Base-by-base conservation (phyloP, 2,888 invertebrate species). In the Ophion ellenae region DNA sequence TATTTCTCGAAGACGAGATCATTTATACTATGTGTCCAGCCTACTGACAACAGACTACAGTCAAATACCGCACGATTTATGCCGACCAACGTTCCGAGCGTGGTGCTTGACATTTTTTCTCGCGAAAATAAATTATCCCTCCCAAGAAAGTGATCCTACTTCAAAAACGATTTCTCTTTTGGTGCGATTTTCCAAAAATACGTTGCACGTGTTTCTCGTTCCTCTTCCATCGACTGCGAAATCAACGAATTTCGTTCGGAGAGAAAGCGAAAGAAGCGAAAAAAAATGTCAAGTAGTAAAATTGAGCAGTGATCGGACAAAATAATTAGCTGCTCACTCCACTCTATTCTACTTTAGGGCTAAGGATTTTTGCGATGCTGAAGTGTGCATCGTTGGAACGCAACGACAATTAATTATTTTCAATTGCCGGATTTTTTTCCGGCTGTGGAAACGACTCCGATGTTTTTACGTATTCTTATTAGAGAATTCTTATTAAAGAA, bases 21-120 rank as follows among this genome's bases (percentile, higher is more conserved):
- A 71, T 64, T 47, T 14, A 11, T 32, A 36, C 28, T 70, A 53
- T 24, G 70, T 70, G 32, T 53, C 32, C 20, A 66, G 36, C 14
- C 20, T 67, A 11, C 76, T 57, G 24, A 76, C 66, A 75, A 47
- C 11, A 64, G 32, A 10, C n/a, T n/a, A 64, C 28, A 4, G 17
- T 45, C 9, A 64, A 75, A 45, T 40, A 24, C 40, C 24, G 24
- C 45, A 10, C 47, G 2, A 45, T 77, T 45, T 40, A 28, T 69
- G 9, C 6, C 24, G 28, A 14, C 59, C 9, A 17, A 59, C 59
- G 11, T 73, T 36, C 40, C 40, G 11, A 20, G 24, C 5, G 17
- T 17, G 36, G 45, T 14, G 24, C 11, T 24, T 20, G 20, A 45
- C n/a, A 69, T 69, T 45, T 69, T 69, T 45, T 32, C 32, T 20